Base-by-base conservation (phyloP, 2,888 invertebrate species). In the Campopleginae sp. region DNA sequence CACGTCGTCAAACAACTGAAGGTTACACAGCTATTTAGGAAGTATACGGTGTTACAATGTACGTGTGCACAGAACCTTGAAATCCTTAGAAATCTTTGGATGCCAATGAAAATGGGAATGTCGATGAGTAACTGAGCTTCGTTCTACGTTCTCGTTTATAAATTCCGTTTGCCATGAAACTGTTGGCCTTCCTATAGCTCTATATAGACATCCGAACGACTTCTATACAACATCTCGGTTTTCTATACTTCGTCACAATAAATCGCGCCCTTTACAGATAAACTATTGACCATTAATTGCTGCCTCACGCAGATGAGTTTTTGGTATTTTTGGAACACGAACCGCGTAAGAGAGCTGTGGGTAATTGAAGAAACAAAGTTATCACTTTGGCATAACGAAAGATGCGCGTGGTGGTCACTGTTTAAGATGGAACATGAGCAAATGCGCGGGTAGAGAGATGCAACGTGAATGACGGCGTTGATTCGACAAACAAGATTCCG, bases 401-500 rank as follows among this genome's bases (percentile, higher is more conserved):
- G 19, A 8, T n/a, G 17, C 12, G 1, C 38, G 42, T 19, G 19
- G 12, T 10, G 23, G 42, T 14, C 19, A 38, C 38, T 19, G 19
- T 10, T 38, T 17, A n/a, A 48, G 17, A 44, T n/a, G 5, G 4
- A n/a, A 70, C 48, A 31, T 17, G 70, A 17, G 63, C 31, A 79
- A 63, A 61, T 46, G 33, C 27, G 33, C 27, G 38, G 5, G 23
- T 31, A 80, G 48, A 71, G 17, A 33, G 38, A 72, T 51, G 19
- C 74, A 46, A 77, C 68, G 42, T 23, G 58, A 74, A 65, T 31
- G 31, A 31, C 66, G 76, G 63, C 86, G 68, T 86, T 88, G 89
- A 90, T 87, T 90, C 87, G 58, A 88, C 86, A 90, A 90, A 90
- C 88, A 90, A 76, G 85, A 86, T 68, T 27, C 58, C 31, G 46